Conservation (phyloP, 37 sponge, comb jelly and placozoan genomes). For the Petrosia ficiformis region DNA sequence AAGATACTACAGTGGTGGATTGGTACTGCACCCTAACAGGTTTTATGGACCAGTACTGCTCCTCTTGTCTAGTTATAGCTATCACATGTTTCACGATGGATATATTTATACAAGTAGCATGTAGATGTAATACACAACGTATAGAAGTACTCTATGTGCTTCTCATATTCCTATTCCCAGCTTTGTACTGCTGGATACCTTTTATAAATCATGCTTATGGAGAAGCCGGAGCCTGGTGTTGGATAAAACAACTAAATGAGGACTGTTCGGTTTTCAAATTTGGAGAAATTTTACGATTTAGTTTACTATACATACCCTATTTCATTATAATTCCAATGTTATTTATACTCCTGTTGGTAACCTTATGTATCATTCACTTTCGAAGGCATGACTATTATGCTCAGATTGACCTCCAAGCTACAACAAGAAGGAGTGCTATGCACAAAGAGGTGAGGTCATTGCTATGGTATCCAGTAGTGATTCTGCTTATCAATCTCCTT, state of each 20-base stretch:
- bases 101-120: background rate
- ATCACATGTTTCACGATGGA: constrained; percentile 6
- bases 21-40: constrained; percentile 38
- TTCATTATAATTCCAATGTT: constrained; percentile 22
- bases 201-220: constrained; percentile 56
- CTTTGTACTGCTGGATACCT: constrained; percentile 52
- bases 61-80: constrained; percentile 17
- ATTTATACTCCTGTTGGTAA: constrained; percentile 10
- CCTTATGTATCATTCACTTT: background rate
- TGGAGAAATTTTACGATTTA: constrained; percentile 31
- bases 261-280: background rate
- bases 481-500: background rate
- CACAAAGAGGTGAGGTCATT: constrained; percentile 1
- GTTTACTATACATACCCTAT: constrained; percentile 55
- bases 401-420: background rate
- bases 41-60: constrained; percentile 11
- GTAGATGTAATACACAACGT: background rate
- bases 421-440: background rate
- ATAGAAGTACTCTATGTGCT: constrained; percentile 7
- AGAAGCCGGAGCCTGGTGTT: constrained; percentile 64
- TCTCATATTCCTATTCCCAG: constrained; percentile 37
- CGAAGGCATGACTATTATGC: constrained; percentile 1
- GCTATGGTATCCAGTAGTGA: background rate
- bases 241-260: constrained; percentile 37
- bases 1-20: background rate